Percentiles rank a stretch among this genome's conserved stretches.
These are phyloP conservation scores for Yponomeuta sedellus DNA, from an alignment of 2,888 invertebrate species.

Conservation along the genomic window DNA sequence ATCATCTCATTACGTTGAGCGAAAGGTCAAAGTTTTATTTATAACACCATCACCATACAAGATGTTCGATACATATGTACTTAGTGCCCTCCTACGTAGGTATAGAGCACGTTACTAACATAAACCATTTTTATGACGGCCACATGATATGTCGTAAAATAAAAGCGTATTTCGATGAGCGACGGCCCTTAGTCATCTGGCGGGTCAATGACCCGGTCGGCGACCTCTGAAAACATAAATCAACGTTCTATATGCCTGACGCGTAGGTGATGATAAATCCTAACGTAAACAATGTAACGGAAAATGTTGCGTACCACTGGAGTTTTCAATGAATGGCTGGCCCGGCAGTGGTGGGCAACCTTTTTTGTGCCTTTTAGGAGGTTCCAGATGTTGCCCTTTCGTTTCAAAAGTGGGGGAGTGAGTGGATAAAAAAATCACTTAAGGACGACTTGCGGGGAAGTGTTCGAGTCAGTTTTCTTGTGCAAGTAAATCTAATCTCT, in stretches of 20 bases:
- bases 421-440: neutral
- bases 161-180: constrained; percentile 9
- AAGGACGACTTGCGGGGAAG: neutral
- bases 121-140: constrained; percentile 13
- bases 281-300: neutral
- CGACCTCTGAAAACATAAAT: constrained; percentile 30
- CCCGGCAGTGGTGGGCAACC: neutral
- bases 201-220: constrained; percentile 50
- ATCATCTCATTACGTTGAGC: no score
- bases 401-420: neutral
- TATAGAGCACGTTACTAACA: neutral
- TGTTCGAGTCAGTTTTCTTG: no score
- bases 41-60: no score
- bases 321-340: constrained; percentile 1
- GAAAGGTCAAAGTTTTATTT: no score
- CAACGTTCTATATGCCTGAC: neutral
- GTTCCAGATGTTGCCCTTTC: neutral
- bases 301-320: neutral
- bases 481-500: no score
- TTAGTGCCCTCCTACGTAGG: neutral
- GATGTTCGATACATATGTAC: neutral
- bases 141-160: constrained; percentile 11
- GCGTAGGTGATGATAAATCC: neutral
- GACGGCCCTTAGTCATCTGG: constrained; percentile 36
- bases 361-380: neutral